phyloP scores from a whole-genome alignment of 2,797 vertebrate species.

The Cheirogaleus major region DNA sequence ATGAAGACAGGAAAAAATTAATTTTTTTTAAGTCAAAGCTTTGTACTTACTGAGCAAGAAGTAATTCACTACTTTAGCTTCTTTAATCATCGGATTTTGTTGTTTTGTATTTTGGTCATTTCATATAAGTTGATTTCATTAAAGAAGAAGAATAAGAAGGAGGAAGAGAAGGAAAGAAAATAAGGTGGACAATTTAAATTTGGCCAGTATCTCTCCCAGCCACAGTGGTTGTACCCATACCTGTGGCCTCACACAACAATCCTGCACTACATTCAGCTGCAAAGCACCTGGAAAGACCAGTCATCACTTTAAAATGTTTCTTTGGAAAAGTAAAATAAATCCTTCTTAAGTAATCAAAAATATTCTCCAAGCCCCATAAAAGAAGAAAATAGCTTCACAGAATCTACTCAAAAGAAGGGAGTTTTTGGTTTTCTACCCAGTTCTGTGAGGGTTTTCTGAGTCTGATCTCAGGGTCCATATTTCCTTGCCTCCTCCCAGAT shows the following conservation, averaged over 20 bases:
- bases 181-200: background rate
- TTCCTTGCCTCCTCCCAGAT: background rate
- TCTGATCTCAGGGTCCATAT: rapidly evolving
- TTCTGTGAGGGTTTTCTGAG: background rate
- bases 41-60: slow-evolving; percentile 9
- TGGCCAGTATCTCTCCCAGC: background rate
- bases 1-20: background rate
- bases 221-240: rapidly evolving
- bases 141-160: background rate
- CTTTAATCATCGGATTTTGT: background rate
- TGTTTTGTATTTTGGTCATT: slow-evolving; percentile 33
- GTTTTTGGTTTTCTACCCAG: background rate
- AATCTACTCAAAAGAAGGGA: background rate
- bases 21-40: background rate
- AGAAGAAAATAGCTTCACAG: background rate
- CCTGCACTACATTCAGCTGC: background rate
- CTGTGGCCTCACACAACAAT: background rate
- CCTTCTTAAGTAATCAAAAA: slow-evolving; percentile 27
- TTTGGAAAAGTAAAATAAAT: background rate
- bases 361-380: background rate
- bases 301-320: background rate
- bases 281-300: background rate
- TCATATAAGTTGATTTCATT: slow-evolving; percentile 31
- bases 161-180: background rate
- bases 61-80: background rate